These are phyloP conservation scores for Drosophila maculinotata DNA, from an alignment of 2,888 invertebrate species.

Conservation along the genomic window DNA sequence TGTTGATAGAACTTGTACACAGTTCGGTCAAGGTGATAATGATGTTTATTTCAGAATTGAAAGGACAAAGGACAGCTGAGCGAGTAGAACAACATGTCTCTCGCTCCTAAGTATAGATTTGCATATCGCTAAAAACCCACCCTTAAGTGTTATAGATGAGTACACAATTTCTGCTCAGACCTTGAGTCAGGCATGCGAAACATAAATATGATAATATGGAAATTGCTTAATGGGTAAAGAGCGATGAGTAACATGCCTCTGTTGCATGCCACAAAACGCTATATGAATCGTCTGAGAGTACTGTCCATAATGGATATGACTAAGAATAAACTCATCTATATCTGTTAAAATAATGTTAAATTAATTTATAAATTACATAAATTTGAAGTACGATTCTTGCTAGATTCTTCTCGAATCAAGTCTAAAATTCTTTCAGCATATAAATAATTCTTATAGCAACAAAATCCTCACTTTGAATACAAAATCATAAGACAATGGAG, in stretches of 20 bases:
- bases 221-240: neutral
- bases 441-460: no score
- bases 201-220: neutral
- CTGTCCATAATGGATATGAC: neutral
- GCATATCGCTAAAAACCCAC: conserved; percentile 3
- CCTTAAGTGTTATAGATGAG: neutral
- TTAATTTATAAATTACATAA: no score
- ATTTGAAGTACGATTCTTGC: no score
- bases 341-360: no score
- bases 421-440: no score
- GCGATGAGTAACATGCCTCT: neutral
- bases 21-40: conserved; percentile 15
- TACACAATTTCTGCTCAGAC: neutral
- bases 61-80: neutral
- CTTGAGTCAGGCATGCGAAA: neutral
- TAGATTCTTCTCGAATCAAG: no score
- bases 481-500: no score
- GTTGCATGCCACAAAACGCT: neutral
- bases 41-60: neutral
- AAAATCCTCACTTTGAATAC: no score
- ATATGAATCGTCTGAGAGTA: neutral
- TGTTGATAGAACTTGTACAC: neutral
- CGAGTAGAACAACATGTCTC: neutral
- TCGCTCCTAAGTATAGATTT: neutral
- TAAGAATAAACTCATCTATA: no score